phyloP scores from a whole-genome alignment of 1,140 invertebrate genomes.

The Scaptodrosophila lebanonensis region DNA sequence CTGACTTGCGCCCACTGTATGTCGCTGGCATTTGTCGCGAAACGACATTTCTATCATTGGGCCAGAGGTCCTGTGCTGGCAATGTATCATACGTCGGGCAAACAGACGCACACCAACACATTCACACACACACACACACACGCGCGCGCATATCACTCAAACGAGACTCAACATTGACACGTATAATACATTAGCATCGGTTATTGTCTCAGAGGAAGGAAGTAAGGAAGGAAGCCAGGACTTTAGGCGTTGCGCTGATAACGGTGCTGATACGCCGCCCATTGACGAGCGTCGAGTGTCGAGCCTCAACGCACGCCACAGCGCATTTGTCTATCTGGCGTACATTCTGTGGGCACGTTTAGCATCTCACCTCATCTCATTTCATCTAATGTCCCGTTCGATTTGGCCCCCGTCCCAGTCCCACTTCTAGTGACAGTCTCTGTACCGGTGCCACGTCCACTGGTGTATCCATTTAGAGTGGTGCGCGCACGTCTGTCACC shows the following conservation, averaged over 20 bases:
- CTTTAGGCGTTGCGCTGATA: background rate
- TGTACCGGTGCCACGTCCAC: too few species aligned
- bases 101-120: slow-evolving; percentile 1
- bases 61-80: background rate
- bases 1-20: slow-evolving; percentile 3
- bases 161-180: slow-evolving; percentile 61
- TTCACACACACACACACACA: background rate
- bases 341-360: slow-evolving; percentile 57
- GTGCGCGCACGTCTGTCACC: too few species aligned
- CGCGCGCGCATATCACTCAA: slow-evolving; percentile 53
- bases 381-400: slow-evolving; percentile 39
- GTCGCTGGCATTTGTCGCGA: slow-evolving; percentile 48
- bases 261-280: slow-evolving; percentile 1
- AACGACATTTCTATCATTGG: slow-evolving; percentile 29
- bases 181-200: slow-evolving; percentile 62
- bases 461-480: too few species aligned
- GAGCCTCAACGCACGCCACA: too few species aligned
- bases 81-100: slow-evolving; percentile 9
- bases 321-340: too few species aligned
- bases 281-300: too few species aligned
- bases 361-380: slow-evolving; percentile 35
- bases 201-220: slow-evolving; percentile 53
- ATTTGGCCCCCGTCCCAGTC: slow-evolving; percentile 23
- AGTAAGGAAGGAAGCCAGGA: too few species aligned
- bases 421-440: too few species aligned